Evolutionary conservation across 2,113 vertebrate species (phyloP).

Genomic region (Asarcornis scutulata): DNA sequence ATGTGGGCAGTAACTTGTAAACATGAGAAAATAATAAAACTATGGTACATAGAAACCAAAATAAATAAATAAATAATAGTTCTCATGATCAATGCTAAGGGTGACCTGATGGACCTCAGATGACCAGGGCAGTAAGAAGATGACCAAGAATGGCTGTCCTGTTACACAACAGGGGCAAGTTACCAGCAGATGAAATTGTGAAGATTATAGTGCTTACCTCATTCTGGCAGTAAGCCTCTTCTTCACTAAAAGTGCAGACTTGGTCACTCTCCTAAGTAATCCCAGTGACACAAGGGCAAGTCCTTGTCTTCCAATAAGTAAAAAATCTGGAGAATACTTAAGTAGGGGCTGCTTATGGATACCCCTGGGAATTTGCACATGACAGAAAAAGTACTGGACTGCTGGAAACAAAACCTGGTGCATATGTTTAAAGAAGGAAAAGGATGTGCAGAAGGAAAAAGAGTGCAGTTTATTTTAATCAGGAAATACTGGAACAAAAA

Average conservation of each 20-base stretch:
- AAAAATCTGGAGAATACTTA: neutral
- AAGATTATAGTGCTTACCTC: constrained; percentile 43
- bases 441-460: neutral
- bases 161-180: constrained; percentile 29
- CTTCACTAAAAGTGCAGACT: constrained; percentile 8
- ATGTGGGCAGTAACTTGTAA: neutral
- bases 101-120: neutral
- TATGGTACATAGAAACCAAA: neutral
- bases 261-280: constrained; percentile 27
- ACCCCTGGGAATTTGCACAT: neutral
- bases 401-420: neutral
- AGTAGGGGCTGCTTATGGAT: neutral
- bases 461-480: neutral
- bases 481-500: neutral
- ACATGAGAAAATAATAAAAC: neutral
- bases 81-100: neutral
- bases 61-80: neutral
- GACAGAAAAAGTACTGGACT: neutral
- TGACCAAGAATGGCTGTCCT: neutral
- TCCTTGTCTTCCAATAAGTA: neutral
- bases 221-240: constrained; percentile 42
- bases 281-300: neutral
- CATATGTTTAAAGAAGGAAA: neutral
- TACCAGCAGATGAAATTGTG: constrained; percentile 49
- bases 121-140: neutral